phyloP scores from a whole-genome alignment of 2,888 invertebrate species.

The Salticus scenicus region DNA sequence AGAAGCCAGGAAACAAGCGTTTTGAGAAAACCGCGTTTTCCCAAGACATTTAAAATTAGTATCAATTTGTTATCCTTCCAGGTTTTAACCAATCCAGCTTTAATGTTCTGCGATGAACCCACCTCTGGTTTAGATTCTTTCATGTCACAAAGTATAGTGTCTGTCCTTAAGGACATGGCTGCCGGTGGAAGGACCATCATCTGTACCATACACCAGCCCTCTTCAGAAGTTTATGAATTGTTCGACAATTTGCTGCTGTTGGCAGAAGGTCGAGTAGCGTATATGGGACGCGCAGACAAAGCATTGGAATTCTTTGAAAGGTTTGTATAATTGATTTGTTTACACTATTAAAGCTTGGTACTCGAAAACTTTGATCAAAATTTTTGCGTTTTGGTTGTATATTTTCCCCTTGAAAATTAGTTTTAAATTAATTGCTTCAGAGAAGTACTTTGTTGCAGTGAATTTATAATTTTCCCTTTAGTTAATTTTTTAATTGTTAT shows the following conservation, averaged over 20 bases:
- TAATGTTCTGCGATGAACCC: conserved; percentile 98
- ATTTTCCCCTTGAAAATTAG: no score
- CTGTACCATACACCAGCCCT: conserved; percentile 80
- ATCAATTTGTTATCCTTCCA: conserved; percentile 75
- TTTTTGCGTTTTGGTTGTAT: no score
- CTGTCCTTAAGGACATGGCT: conserved; percentile 79
- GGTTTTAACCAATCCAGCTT: conserved; percentile 93
- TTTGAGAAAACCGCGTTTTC: no score
- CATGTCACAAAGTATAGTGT: conserved; percentile 95
- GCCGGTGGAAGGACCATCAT: conserved; percentile 78
- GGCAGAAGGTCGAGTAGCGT: conserved; percentile 78
- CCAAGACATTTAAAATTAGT: no score
- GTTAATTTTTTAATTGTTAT: no score
- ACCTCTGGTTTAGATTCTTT: conserved; percentile 97
- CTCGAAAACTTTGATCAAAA: no score
- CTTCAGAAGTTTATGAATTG: conserved; percentile 77
- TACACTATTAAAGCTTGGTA: no score
- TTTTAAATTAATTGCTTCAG: no score
- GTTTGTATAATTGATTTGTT: no score
- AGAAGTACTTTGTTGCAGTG: no score
- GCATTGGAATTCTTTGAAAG: conserved; percentile 76
- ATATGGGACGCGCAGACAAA: conserved; percentile 77
- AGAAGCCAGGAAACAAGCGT: no score
- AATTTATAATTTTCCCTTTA: no score
- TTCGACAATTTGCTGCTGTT: conserved; percentile 78